phyloP scores from a whole-genome alignment of 2,113 vertebrate species.

The Ammodramus savannarum region DNA sequence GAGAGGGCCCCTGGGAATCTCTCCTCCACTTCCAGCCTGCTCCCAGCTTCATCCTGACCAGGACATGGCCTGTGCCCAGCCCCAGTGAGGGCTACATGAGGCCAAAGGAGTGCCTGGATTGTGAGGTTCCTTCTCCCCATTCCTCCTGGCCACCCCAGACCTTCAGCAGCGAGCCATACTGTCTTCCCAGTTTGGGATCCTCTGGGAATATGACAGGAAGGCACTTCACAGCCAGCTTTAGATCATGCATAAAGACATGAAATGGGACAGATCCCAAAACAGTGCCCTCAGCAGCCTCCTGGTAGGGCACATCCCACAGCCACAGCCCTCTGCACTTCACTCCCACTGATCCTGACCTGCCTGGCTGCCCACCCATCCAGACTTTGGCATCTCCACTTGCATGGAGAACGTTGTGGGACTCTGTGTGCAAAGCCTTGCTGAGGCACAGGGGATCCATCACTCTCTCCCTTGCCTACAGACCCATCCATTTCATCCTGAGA shows the following conservation, averaged over 20 bases:
- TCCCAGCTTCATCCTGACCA: accelerated
- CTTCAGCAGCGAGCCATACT: background rate
- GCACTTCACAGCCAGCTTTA: background rate
- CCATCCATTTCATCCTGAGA: background rate
- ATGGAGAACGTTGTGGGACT: accelerated
- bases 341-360: background rate
- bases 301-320: background rate
- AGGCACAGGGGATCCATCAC: background rate
- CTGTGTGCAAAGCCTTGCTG: background rate
- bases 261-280: background rate
- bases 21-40: background rate
- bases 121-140: accelerated
- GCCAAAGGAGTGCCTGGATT: accelerated
- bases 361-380: background rate
- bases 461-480: background rate
- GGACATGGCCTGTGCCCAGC: too few relatives aligned
- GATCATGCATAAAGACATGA: background rate
- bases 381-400: accelerated
- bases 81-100: accelerated
- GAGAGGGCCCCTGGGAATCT: background rate
- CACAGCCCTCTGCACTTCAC: background rate
- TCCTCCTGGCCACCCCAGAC: background rate
- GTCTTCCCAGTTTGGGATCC: background rate
- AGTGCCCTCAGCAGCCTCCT: background rate
- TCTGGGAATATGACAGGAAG: background rate